Evolutionary conservation across 2,113 vertebrate species (phyloP).

Genomic region (Rostratula benghalensis): DNA sequence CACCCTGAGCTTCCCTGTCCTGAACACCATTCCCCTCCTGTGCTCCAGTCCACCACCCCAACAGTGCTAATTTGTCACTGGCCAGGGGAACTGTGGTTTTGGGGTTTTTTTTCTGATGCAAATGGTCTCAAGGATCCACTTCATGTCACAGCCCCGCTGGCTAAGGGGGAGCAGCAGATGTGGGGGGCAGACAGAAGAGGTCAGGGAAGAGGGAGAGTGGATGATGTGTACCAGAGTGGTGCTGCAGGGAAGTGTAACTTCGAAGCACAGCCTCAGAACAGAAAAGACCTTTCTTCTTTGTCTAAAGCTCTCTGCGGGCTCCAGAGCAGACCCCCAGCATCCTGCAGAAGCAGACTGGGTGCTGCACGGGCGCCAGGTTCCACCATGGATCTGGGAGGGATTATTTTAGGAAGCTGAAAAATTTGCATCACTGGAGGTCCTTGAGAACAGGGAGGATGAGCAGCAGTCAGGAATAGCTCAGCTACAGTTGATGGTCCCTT

Average conservation of each 20-base stretch:
- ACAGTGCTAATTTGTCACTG: neutral
- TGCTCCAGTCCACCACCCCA: neutral
- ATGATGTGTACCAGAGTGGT: neutral
- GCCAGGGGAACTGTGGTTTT: neutral
- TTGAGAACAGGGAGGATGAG: neutral
- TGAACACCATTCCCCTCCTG: neutral
- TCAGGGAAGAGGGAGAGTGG: neutral
- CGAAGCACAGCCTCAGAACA: fast-evolving
- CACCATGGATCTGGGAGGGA: fast-evolving
- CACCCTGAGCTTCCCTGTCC: neutral
- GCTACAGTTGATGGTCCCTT: neutral
- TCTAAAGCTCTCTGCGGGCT: neutral
- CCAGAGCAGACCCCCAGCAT: neutral
- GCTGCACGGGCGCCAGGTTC: neutral
- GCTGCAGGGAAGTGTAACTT: neutral
- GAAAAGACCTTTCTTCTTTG: neutral
- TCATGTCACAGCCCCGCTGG: neutral
- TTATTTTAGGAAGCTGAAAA: conserved; percentile 25
- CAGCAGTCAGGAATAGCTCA: neutral
- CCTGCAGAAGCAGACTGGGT: neutral
- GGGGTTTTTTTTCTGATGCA: neutral
- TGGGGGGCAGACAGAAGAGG: neutral
- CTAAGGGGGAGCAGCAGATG: neutral
- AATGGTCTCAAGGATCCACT: neutral
- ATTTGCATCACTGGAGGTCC: neutral